Conservation (phyloP, 2,888 invertebrate genomes). For the Nymphalis c-album region DNA sequence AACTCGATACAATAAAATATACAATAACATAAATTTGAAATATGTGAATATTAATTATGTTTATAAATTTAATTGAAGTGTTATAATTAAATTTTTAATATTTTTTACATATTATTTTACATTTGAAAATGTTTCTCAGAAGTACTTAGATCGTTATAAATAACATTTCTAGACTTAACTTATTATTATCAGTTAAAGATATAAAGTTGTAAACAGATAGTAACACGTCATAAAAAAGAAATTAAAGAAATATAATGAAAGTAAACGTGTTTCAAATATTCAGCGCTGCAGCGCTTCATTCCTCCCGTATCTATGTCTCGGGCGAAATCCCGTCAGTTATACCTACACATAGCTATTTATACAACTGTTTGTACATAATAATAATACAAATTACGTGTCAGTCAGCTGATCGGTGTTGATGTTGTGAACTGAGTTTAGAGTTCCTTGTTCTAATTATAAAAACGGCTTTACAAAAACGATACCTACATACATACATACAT, state of each 20-base stretch:
- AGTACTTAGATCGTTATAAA: not conserved
- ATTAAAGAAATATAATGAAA: slow-evolving; percentile 29
- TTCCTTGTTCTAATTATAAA: slow-evolving; percentile 5
- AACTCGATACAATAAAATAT: no score
- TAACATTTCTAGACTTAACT: slow-evolving; percentile 3
- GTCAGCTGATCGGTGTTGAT: slow-evolving; percentile 63
- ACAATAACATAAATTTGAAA: no score
- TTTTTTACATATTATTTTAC: not conserved
- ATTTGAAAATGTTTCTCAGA: not conserved
- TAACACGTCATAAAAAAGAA: slow-evolving; percentile 22
- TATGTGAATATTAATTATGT: no score
- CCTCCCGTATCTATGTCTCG: slow-evolving; percentile 56
- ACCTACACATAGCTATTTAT: slow-evolving; percentile 43
- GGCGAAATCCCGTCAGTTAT: slow-evolving; percentile 62
- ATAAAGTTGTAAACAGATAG: slow-evolving; percentile 4
- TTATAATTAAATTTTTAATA: no score
- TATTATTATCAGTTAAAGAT: not conserved
- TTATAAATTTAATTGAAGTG: no score
- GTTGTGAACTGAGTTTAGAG: slow-evolving; percentile 31
- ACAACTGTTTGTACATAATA: slow-evolving; percentile 56
- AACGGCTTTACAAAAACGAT: not conserved
- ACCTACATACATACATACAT: no score
- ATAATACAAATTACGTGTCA: slow-evolving; percentile 67
- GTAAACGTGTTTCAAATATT: slow-evolving; percentile 27
- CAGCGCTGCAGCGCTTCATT: slow-evolving; percentile 38